Evolutionary conservation across 2,113 vertebrate genomes (phyloP), one percentile per base, ranked within the genome.

Genomic region (Phylloscopus trochilus): DNA sequence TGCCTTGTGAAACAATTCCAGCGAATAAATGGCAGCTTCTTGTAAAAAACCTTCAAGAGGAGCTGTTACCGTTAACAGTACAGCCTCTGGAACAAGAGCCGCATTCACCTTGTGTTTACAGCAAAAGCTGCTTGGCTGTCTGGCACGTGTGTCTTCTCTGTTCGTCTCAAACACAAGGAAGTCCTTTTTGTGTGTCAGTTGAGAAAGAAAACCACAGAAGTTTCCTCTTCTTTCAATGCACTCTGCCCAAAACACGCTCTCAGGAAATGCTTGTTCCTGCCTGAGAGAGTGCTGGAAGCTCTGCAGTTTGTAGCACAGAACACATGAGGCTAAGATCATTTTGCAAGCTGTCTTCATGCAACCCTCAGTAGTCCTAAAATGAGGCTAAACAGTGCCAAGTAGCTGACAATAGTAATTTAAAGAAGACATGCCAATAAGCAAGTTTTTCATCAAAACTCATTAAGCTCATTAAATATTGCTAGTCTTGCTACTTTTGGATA

Each of bases 261-360:
- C 76, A 70, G 92, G 90, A 96, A 97, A 74, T 95, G 68, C 41
- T 58, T 90, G 59, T 85, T 96, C 59, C 88, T 93, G 89, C 90
- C 64, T 81, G 46, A 92, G 51, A 83, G 39, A 12, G 56, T 15
- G 44, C 72, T 86, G 64, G 55, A 46, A 77, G 41, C 79, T 75
- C 46, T 63, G 80, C 73, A 43, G 18, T 83, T 75, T 9, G 7
- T 56, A 87, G 35, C 22, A 17, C 39, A 60, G 31, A 91, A 87
- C 14, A 5, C 6, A 2, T 17, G 56, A 79, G 1, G 17, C 30
- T 60, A 15, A 15, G 39, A 55, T 60, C 10, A 16, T 74, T 94
- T 90, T 86, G 60, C 49, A 84, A 53, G 44, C 46, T 78, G n/a
- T 73, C 46, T 28, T 81, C n/a, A 46, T 46, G 16, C 55, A 87